Evolutionary conservation across 2,113 vertebrate genomes (phyloP), one percentile per base, ranked within the genome.

Genomic region (Daboia siamensis): DNA sequence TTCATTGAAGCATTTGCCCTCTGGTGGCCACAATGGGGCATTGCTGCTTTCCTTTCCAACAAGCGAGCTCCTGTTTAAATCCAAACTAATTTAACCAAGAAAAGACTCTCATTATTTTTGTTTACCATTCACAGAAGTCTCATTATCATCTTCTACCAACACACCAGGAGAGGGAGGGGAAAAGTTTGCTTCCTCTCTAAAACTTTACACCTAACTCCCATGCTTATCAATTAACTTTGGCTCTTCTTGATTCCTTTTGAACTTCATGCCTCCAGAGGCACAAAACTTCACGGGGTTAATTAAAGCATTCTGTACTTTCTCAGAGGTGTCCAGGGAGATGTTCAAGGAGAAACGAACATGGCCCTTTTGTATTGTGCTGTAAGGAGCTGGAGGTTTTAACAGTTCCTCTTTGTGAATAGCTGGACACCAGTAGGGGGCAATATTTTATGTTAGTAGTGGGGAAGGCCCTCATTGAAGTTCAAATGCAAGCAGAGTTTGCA

Each of bases 131-230:
- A n/a, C n/a, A 88, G 23, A 52, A 64, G 15, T 4, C 46, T 74
- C 51, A 55, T 46, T 74, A 69, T 46, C 12, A 2, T 23, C 23
- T 87, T 80, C 23, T 55, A 24, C 51, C 26, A 4, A 48, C 29
- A 17, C 2, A 11, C 23, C 52, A 80, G 55, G 69, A 56, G 8
- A 24, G 10, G 21, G 23, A 7, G 74, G 13, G 13, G 17, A 48
- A 44, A 87, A 52, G 59, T 92, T 57, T 88, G 10, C 12, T 69
- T 23, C 6, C 5, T 24, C n/a, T 46, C 17, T 84, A 39, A 92
- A 89, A 88, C 39, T 80, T 92, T 56, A 29, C 3, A 10, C 9
- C 48, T 80, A 92, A 80, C 46, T 89, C 91, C 91, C 91, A 88
- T 1, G 86, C 4, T 44, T 56, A 46, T 55, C 33, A 74, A 89